phyloP scores from a whole-genome alignment of 2,888 invertebrate genomes.

The Eudasyphora cyanicolor region DNA sequence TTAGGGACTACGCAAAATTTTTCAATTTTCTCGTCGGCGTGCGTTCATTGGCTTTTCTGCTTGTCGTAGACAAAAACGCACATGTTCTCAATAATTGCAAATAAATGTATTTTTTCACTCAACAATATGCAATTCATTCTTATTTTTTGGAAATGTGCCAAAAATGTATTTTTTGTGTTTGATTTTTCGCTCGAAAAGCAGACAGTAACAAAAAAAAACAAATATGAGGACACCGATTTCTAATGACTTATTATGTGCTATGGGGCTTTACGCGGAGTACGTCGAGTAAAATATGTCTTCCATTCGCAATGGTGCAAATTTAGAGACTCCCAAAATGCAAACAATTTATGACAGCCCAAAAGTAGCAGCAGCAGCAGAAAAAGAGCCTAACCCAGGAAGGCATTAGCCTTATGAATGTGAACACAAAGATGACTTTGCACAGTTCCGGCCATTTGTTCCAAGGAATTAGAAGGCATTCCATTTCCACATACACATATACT shows the following conservation, averaged over 20 bases:
- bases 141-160: slow-evolving; percentile 61
- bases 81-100: slow-evolving; percentile 50
- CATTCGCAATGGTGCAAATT: slow-evolving; percentile 41
- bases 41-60: slow-evolving; percentile 54
- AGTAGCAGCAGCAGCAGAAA: neutral
- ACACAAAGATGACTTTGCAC: slow-evolving; percentile 42
- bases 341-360: slow-evolving; percentile 36
- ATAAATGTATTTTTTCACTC: slow-evolving; percentile 47
- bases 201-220: slow-evolving; percentile 52
- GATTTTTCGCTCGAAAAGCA: slow-evolving; percentile 45
- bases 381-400: neutral
- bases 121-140: slow-evolving; percentile 56
- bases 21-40: neutral
- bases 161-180: slow-evolving; percentile 44
- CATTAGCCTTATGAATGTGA: slow-evolving; percentile 27
- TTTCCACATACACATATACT: neutral
- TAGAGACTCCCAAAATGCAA: slow-evolving; percentile 46
- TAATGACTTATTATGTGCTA: slow-evolving; percentile 63
- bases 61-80: neutral
- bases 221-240: slow-evolving; percentile 50
- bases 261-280: slow-evolving; percentile 11
- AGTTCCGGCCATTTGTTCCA: slow-evolving; percentile 61
- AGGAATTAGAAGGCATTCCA: slow-evolving; percentile 41
- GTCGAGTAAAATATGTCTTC: slow-evolving; percentile 43
- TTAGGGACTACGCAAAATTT: neutral